These are phyloP conservation scores for Brachionichthys hirsutus DNA, from an alignment of 2,113 vertebrate genomes.

Conservation along the genomic window DNA sequence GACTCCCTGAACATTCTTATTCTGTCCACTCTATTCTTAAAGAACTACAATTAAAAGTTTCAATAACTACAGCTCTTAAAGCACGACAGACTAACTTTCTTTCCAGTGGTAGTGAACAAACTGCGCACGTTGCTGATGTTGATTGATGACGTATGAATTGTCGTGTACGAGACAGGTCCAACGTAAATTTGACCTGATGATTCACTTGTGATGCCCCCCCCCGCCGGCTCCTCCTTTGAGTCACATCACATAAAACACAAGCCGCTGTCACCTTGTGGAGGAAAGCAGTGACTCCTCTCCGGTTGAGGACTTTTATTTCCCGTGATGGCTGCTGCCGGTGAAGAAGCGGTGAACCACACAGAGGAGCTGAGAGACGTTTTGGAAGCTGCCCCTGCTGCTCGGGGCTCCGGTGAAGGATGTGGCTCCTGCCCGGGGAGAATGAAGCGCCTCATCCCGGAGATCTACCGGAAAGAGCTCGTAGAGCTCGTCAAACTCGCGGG, in stretches of 20 bases:
- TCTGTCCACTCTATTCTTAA: too few species aligned
- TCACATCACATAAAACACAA: too few species aligned
- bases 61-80: too few species aligned
- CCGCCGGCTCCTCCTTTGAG: fast-evolving
- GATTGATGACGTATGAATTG: too few species aligned
- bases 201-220: not conserved
- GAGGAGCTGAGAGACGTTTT: not conserved
- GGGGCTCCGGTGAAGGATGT: not conserved
- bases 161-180: too few species aligned
- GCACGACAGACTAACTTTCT: too few species aligned
- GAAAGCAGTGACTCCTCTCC: not conserved
- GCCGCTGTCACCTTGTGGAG: too few species aligned
- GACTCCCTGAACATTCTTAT: too few species aligned
- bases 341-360: not conserved
- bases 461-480: constrained; percentile 57
- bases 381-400: not conserved
- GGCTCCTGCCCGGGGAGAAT: constrained; percentile 2
- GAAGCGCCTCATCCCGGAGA: constrained; percentile 34
- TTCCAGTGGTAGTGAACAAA: too few species aligned
- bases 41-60: too few species aligned
- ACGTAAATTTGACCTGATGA: too few species aligned
- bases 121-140: too few species aligned
- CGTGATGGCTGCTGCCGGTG: constrained; percentile 10
- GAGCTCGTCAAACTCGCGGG: constrained; percentile 69
- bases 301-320: fast-evolving